Percentiles rank a stretch among this genome's conserved stretches.
Conservation (phyloP, 2,888 invertebrate genomes). For the Aleiodes alternator region DNA sequence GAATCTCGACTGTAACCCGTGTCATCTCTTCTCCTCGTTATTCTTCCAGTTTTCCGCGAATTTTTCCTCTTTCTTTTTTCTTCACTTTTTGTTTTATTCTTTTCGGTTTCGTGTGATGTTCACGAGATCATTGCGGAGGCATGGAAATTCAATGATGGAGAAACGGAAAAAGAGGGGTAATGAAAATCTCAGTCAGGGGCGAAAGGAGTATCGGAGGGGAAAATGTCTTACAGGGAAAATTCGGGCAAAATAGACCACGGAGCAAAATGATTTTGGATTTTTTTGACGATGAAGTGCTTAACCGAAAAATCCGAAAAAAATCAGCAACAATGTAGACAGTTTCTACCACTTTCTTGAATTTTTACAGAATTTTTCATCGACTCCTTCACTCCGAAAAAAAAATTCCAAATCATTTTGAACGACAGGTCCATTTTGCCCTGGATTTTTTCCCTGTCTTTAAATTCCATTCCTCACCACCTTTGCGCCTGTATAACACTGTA, state of each 20-base stretch:
- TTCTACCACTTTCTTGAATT: too few species aligned
- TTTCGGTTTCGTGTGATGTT: background rate
- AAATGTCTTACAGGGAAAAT: too few species aligned
- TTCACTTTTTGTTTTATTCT: conserved; percentile 16
- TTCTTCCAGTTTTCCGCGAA: conserved; percentile 5
- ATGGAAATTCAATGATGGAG: conserved; percentile 22
- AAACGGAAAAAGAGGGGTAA: background rate
- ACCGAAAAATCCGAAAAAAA: too few species aligned
- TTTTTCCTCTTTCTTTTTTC: background rate
- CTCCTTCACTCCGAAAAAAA: too few species aligned
- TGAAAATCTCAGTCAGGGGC: conserved; percentile 2
- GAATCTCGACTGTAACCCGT: conserved; percentile 29
- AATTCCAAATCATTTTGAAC: too few species aligned
- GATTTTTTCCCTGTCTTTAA: background rate
- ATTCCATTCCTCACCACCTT: conserved; percentile 7
- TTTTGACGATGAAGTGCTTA: too few species aligned
- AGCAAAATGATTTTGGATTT: too few species aligned
- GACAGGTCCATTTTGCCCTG: too few species aligned
- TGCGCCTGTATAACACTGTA: background rate
- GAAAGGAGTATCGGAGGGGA: conserved; percentile 1
- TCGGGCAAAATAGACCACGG: too few species aligned
- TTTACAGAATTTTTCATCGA: too few species aligned
- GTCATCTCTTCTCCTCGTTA: conserved; percentile 32
- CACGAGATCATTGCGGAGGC: background rate
- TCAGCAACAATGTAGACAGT: too few species aligned